Evolutionary conservation across 2,888 invertebrate species (phyloP).

Genomic region (Petrolisthes manimaculis): DNA sequence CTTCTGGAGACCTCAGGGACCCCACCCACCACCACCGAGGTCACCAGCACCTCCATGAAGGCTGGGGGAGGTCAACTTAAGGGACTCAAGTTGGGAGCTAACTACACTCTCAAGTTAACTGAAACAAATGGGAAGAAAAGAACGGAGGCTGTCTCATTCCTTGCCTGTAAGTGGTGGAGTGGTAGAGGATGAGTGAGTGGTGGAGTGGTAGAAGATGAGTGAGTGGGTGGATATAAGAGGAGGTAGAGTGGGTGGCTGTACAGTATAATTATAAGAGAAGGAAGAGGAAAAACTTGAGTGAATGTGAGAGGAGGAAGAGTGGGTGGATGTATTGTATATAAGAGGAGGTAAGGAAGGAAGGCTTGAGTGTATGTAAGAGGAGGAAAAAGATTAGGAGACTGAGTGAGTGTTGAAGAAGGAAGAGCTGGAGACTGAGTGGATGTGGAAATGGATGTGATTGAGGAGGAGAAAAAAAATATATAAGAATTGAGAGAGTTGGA

Average conservation of each 20-base stretch:
- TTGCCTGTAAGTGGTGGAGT: slow-evolving; percentile 32
- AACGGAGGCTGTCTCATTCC: slow-evolving; percentile 19
- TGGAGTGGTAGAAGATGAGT: background rate
- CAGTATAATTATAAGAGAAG: too few species aligned
- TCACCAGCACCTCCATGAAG: background rate
- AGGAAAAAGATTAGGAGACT: too few species aligned
- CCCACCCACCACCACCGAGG: background rate
- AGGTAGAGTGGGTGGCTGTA: background rate
- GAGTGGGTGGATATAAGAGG: background rate
- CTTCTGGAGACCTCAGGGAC: background rate
- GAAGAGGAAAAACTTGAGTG: background rate
- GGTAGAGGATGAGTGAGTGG: background rate
- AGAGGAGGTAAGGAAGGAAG: background rate
- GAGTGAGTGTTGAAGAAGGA: background rate
- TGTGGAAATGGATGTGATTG: too few species aligned
- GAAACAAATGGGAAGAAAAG: slow-evolving; percentile 8
- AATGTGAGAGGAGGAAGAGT: background rate
- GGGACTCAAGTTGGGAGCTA: slow-evolving; percentile 34
- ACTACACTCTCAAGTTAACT: slow-evolving; percentile 31
- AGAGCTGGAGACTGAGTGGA: background rate
- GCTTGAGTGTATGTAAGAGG: background rate
- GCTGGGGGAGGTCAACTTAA: slow-evolving; percentile 11
- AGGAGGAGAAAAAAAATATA: too few species aligned
- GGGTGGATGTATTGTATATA: background rate
- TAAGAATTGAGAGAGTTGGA: too few species aligned